Evolutionary conservation across 2,888 invertebrate species (phyloP).

Genomic region (Drosophila atripex): DNA sequence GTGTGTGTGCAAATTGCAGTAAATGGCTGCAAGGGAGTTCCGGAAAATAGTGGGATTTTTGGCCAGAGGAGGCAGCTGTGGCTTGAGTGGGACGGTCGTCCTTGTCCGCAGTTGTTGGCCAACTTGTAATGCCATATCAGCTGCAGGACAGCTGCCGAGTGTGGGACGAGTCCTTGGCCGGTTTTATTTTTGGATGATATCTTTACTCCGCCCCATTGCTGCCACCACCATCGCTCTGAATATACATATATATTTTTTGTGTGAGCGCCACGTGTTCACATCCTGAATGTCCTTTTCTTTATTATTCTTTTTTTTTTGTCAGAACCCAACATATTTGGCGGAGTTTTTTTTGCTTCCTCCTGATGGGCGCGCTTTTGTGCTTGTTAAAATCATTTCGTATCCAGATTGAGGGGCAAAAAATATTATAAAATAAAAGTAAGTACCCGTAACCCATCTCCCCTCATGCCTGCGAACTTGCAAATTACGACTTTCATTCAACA

Average conservation of each 20-base stretch:
- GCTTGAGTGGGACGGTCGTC: constrained; percentile 22
- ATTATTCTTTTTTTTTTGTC: constrained; percentile 18
- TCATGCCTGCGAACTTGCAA: constrained; percentile 44
- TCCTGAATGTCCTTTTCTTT: constrained; percentile 26
- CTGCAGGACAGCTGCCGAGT: constrained; percentile 54
- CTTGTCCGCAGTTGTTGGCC: constrained; percentile 72
- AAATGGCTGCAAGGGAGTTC: constrained; percentile 51
- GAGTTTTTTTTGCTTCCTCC: constrained; percentile 19
- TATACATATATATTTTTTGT: constrained; percentile 31
- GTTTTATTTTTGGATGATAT: constrained; percentile 41
- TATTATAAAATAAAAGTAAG: constrained; percentile 11
- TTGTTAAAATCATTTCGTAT: constrained; percentile 31
- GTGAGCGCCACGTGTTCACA: constrained; percentile 35
- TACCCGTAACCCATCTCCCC: neutral
- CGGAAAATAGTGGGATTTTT: neutral
- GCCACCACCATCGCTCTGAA: neutral
- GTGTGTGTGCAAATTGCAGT: constrained; percentile 63
- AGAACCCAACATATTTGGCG: constrained; percentile 29
- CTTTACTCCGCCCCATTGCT: constrained; percentile 23
- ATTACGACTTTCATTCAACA: constrained; percentile 50
- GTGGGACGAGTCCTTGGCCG: constrained; percentile 29
- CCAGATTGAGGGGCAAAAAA: constrained; percentile 18
- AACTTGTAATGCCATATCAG: constrained; percentile 73
- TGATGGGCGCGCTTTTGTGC: constrained; percentile 21
- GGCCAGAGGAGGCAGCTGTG: neutral